phyloP scores from a whole-genome alignment of 2,113 vertebrate genomes.

The Melanocharis versteri region DNA sequence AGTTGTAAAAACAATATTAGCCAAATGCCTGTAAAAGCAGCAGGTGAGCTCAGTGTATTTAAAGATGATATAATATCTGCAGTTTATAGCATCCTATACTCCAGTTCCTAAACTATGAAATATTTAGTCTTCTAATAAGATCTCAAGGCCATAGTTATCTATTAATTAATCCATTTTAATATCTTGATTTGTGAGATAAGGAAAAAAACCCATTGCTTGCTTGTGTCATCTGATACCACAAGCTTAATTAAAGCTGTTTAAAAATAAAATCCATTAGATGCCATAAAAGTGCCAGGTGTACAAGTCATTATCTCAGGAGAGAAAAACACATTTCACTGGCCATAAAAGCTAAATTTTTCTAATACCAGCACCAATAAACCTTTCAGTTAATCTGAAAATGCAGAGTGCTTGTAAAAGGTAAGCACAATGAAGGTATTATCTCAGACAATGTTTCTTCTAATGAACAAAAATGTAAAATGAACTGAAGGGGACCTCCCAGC shows the following conservation, averaged over 20 bases:
- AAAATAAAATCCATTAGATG: background rate
- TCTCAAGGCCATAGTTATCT: background rate
- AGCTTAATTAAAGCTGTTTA: conserved; percentile 30
- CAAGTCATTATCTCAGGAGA: background rate
- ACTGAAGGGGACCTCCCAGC: background rate
- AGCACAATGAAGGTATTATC: background rate
- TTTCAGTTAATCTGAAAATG: conserved; percentile 6
- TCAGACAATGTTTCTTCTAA: background rate
- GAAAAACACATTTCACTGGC: background rate
- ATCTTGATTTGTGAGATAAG: background rate
- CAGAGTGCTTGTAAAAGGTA: background rate
- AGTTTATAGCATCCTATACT: background rate
- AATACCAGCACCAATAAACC: background rate
- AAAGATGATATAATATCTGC: background rate
- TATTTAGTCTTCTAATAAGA: background rate
- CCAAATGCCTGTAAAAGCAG: background rate
- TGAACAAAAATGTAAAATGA: background rate
- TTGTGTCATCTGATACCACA: background rate
- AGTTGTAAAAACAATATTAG: background rate
- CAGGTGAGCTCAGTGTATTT: background rate
- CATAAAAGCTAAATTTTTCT: conserved; percentile 17
- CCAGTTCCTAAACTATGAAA: background rate
- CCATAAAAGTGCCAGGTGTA: conserved; percentile 8
- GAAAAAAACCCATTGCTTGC: background rate
- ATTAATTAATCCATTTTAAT: conserved; percentile 2